phyloP scores from a whole-genome alignment of 92 coral and sea anemone species.

The Pocillopora grandis region DNA sequence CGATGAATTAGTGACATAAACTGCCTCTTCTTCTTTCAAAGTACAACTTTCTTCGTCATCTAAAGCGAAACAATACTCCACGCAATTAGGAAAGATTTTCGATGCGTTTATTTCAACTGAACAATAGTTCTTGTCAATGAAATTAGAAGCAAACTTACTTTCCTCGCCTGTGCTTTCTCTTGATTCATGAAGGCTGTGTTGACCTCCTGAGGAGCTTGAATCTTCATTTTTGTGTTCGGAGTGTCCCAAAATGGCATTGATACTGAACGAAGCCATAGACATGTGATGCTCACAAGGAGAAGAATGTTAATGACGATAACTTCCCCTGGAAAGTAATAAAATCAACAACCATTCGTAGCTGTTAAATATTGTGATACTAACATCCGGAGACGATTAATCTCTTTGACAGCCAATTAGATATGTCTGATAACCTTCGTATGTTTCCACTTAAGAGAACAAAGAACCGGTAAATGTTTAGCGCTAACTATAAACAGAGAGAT shows the following conservation, averaged over 20 bases:
- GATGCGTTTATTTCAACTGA: no score
- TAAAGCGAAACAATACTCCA: no score
- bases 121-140: no score
- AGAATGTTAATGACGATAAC: neutral
- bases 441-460: constrained; percentile 79
- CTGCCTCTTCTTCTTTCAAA: no score
- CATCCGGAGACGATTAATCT: constrained; percentile 74
- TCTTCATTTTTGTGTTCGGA: constrained; percentile 1
- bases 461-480: constrained; percentile 76
- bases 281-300: neutral
- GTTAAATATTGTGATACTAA: constrained; percentile 68
- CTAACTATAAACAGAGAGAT: constrained; percentile 39
- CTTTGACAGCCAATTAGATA: constrained; percentile 82
- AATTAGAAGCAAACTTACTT: no score
- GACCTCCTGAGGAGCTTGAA: neutral
- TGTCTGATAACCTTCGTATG: constrained; percentile 59
- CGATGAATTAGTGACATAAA: no score
- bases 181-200: neutral
- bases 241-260: constrained; percentile 73
- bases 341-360: constrained; percentile 37
- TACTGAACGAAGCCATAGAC: constrained; percentile 78
- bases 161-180: no score
- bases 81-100: no score
- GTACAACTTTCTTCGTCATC: no score
- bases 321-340: neutral